Evolutionary conservation across 1,140 invertebrate species (phyloP).

Genomic region (Octopus sinensis): DNA sequence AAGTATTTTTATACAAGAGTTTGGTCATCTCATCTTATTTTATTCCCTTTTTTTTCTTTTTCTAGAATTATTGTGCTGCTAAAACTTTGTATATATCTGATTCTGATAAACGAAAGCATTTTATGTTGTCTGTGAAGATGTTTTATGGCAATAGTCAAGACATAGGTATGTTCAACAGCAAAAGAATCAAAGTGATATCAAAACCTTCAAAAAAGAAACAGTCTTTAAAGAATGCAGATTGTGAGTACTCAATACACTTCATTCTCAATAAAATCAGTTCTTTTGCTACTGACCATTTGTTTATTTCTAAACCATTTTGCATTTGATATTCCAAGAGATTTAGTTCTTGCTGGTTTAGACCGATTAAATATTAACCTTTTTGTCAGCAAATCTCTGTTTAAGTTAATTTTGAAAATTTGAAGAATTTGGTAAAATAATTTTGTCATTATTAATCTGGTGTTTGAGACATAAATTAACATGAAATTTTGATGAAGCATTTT

Average conservation of each 20-base stretch:
- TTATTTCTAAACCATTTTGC: too few relatives aligned
- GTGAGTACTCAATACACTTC: conserved; percentile 59
- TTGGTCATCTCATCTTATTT: background rate
- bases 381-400: too few relatives aligned
- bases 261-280: background rate
- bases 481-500: too few relatives aligned
- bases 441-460: too few relatives aligned
- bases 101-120: conserved; percentile 98
- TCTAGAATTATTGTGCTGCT: conserved; percentile 95
- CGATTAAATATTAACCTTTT: too few relatives aligned
- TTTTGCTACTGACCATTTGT: too few relatives aligned
- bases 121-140: conserved; percentile 98
- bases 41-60: conserved; percentile 30
- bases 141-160: conserved; percentile 97
- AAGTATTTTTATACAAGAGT: too few relatives aligned
- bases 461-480: too few relatives aligned
- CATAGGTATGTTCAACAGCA: conserved; percentile 97
- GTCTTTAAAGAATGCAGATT: conserved; percentile 96
- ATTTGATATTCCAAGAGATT: too few relatives aligned
- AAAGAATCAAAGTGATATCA: conserved; percentile 98
- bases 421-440: too few relatives aligned
- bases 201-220: conserved; percentile 99
- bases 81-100: conserved; percentile 99
- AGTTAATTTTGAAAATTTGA: too few relatives aligned
- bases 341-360: too few relatives aligned